Evolutionary conservation across 2,113 vertebrate species (phyloP).

Genomic region (Saimiri boliviensis): DNA sequence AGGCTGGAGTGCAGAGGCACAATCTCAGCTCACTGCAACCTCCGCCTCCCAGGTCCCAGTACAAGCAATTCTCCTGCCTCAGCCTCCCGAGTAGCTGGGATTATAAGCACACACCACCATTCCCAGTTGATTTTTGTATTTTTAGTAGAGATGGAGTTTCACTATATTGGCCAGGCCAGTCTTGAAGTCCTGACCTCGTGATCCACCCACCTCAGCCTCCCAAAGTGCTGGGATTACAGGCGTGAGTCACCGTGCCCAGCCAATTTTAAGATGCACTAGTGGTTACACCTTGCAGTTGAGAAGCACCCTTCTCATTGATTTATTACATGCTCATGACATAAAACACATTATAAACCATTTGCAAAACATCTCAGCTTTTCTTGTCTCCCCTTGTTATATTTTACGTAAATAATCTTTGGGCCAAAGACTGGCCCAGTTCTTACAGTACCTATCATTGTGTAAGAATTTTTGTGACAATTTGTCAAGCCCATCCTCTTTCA

Average conservation of each 20-base stretch:
- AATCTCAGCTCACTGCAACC: too few species aligned
- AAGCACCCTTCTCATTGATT: background rate
- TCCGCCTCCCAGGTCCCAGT: too few species aligned
- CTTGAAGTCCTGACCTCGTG: too few species aligned
- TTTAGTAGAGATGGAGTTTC: too few species aligned
- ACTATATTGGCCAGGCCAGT: too few species aligned
- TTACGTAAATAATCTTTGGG: background rate
- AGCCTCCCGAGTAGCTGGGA: too few species aligned
- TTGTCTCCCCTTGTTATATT: background rate
- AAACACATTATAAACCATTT: background rate
- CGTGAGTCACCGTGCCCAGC: background rate
- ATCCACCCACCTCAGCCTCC: too few species aligned
- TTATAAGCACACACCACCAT: too few species aligned
- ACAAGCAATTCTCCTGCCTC: too few species aligned
- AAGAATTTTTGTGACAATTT: constrained; percentile 1
- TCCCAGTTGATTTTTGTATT: too few species aligned
- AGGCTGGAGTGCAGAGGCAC: too few species aligned
- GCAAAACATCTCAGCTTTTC: background rate
- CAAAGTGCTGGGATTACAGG: too few species aligned
- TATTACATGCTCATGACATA: background rate
- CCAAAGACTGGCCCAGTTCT: background rate
- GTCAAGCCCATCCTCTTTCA: background rate
- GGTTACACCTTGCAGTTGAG: background rate
- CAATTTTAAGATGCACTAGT: background rate
- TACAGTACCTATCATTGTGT: background rate